Evolutionary conservation across 2,113 vertebrate species (phyloP).

Genomic region (Lutjanus erythropterus): DNA sequence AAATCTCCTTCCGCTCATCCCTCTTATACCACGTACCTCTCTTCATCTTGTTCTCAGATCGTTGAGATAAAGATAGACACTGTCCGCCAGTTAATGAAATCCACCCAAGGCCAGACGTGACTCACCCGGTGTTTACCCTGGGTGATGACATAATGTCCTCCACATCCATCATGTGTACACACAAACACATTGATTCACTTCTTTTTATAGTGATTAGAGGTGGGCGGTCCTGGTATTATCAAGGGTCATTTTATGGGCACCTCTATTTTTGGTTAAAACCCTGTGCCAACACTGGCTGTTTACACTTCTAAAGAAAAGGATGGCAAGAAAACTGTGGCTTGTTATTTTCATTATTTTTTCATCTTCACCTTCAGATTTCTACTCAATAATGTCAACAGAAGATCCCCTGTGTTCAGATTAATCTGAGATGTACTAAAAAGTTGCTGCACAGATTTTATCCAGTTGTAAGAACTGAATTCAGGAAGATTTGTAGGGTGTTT

Average conservation of each 20-base stretch:
- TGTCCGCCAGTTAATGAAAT: constrained; percentile 64
- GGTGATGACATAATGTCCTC: constrained; percentile 57
- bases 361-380: neutral
- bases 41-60: constrained; percentile 34
- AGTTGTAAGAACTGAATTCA: neutral
- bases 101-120: constrained; percentile 62
- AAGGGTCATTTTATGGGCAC: constrained; percentile 1
- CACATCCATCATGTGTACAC: constrained; percentile 14
- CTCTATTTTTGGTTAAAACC: constrained; percentile 1
- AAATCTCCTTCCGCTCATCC: neutral
- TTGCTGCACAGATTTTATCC: too few species aligned
- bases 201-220: constrained; percentile 1
- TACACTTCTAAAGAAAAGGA: neutral
- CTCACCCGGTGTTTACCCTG: constrained; percentile 60
- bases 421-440: neutral
- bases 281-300: neutral
- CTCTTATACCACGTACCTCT: neutral
- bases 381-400: too few species aligned
- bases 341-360: neutral
- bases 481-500: neutral
- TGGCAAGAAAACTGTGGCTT: neutral
- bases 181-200: constrained; percentile 13
- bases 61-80: constrained; percentile 51
- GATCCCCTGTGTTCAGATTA: too few species aligned
- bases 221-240: neutral